Evolutionary conservation across 2,888 invertebrate species (phyloP), one percentile per base, ranked within the genome.

Genomic region (Athripsodes cinereus): DNA sequence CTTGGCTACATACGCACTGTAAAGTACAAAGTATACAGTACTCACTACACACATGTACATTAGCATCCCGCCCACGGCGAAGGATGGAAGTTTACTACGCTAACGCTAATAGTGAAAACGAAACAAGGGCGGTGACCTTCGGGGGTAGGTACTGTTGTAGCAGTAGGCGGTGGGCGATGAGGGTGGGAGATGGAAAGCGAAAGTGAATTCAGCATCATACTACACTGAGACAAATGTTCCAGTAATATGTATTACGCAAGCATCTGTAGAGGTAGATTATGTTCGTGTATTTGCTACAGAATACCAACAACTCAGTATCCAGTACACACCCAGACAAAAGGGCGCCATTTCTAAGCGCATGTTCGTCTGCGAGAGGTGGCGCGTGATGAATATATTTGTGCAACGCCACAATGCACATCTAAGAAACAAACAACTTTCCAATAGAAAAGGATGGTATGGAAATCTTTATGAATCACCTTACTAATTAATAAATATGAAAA

Each of bases 341-440:
- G 77, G 78, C 76, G 64, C 59, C 78, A 78, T 76, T 76, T 78
- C 79, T 78, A 76, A 75, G 78, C 78, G 78, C 78, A 78, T 78
- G 78, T 76, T 76, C 60, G 46, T 46, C 46, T 13, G 75, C 76
- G 74, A 74, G 78, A 75, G 77, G 76, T 76, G 78, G 76, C 75
- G 75, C 76, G 77, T 76, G 78, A 73, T 74, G 74, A 72, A 73
- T 69, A 74, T 74, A 75, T 55, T 70, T 73, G 72, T 75, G 74
- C 74, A 73, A 71, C 74, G 75, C 26, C 21, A 5, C 26, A 26
- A 56, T 53, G 53, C 53, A 44, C 46, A 19, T 47, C 20, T 20
- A 8, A 20, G 21, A 3, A 40, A 40, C 16, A 40, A 40, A 26
- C 26, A 26, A 6, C 26, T 26, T 26, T 26, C 26, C 10, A 26